These are phyloP conservation scores for Aulostomus chinensis DNA, from an alignment of 2,797 vertebrate genomes.

Conservation along the genomic window DNA sequence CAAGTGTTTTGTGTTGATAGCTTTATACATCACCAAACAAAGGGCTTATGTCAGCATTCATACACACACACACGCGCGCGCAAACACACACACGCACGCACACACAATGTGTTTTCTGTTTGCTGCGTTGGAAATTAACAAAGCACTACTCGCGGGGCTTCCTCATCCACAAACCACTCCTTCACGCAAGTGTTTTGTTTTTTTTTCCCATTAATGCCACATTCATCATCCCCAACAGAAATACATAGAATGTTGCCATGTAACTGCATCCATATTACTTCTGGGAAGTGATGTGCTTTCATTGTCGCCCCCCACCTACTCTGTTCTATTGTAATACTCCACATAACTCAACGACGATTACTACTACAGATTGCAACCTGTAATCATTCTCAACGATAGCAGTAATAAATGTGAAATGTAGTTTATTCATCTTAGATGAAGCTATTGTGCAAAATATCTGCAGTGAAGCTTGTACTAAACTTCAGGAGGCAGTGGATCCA, in stretches of 20 bases:
- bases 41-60: constrained; percentile 56
- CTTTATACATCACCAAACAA: constrained; percentile 44
- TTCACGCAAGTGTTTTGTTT: constrained; percentile 34
- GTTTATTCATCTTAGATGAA: constrained; percentile 74
- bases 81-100: too few relatives aligned
- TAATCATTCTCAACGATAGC: constrained; percentile 50
- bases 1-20: constrained; percentile 51
- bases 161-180: constrained; percentile 31
- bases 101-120: constrained; percentile 43
- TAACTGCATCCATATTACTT: constrained; percentile 34
- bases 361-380: constrained; percentile 42
- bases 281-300: constrained; percentile 63
- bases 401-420: constrained; percentile 64
- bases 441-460: constrained; percentile 87
- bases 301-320: constrained; percentile 26
- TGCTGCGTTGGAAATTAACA: constrained; percentile 50
- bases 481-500: constrained; percentile 77
- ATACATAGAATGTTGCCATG: constrained; percentile 24
- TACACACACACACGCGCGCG: too few relatives aligned
- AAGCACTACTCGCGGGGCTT: constrained; percentile 36
- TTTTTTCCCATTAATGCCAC: constrained; percentile 62
- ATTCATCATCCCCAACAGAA: constrained; percentile 37
- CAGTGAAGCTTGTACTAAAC: constrained; percentile 66
- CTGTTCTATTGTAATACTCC: constrained; percentile 15
- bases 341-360: constrained; percentile 40